phyloP scores from a whole-genome alignment of 2,888 invertebrate species.

The Rhagonycha lutea region DNA sequence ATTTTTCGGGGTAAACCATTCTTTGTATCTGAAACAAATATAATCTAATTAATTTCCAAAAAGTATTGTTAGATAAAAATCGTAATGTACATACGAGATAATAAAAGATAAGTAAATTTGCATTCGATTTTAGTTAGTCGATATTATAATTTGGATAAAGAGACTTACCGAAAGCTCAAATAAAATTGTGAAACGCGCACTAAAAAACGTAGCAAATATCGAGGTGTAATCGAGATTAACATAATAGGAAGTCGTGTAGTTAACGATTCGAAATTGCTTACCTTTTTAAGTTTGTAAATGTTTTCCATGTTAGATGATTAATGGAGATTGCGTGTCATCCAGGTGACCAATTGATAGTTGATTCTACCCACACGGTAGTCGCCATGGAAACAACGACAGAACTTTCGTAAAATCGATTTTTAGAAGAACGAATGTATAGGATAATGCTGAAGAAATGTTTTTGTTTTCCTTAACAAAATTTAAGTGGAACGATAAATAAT shows the following conservation, averaged over 20 bases:
- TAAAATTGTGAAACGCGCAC: background rate
- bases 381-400: constrained; percentile 25
- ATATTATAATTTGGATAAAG: background rate
- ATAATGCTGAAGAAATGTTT: background rate
- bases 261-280: constrained; percentile 38
- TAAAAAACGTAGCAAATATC: background rate
- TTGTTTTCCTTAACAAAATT: background rate
- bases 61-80: background rate
- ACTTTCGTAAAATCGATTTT: constrained; percentile 14
- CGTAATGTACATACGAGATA: background rate
- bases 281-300: constrained; percentile 55
- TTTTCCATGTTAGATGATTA: constrained; percentile 54
- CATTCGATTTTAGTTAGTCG: background rate
- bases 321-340: constrained; percentile 50
- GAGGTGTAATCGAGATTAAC: background rate
- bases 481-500: no score
- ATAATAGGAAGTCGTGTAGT: constrained; percentile 8
- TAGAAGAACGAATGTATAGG: background rate
- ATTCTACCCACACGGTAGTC: constrained; percentile 24
- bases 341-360: constrained; percentile 29
- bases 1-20: constrained; percentile 55
- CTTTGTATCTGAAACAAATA: constrained; percentile 40
- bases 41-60: background rate
- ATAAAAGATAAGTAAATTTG: background rate
- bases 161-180: background rate